phyloP scores from a whole-genome alignment of 1,140 invertebrate species.

The Habropoda laboriosa region DNA sequence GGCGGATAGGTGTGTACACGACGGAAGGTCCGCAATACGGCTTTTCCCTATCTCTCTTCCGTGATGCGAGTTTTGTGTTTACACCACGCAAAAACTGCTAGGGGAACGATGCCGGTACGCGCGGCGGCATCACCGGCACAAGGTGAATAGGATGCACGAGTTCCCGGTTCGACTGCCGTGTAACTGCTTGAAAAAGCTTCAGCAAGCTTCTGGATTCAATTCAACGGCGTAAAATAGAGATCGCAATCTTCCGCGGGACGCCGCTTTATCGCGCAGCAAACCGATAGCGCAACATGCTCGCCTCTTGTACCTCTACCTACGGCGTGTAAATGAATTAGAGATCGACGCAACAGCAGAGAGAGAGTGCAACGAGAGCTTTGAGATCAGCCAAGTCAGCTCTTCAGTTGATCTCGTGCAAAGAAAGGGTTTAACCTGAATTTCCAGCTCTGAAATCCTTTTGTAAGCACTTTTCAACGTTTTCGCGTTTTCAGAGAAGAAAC shows the following conservation, averaged over 20 bases:
- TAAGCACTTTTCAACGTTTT: background rate
- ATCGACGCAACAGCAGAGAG: background rate
- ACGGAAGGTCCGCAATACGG: constrained; percentile 30
- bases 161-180: constrained; percentile 26
- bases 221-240: constrained; percentile 22
- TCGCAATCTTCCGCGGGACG: background rate
- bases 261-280: background rate
- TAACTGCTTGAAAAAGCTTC: constrained; percentile 32
- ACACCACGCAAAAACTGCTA: constrained; percentile 55
- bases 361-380: background rate
- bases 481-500: too few species aligned
- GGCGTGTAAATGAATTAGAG: constrained; percentile 25
- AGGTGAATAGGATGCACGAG: constrained; percentile 50
- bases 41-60: constrained; percentile 37
- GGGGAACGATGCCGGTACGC: constrained; percentile 9
- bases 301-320: background rate
- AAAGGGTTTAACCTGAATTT: background rate
- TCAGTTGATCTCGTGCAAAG: background rate
- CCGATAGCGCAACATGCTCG: background rate
- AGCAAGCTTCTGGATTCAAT: constrained; percentile 13
- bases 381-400: background rate
- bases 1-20: constrained; percentile 43
- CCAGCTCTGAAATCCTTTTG: background rate
- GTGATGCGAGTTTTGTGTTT: constrained; percentile 64
- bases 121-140: constrained; percentile 13